Conservation (phyloP, 2,888 invertebrate species). For the Zygogramma bicolorata region DNA sequence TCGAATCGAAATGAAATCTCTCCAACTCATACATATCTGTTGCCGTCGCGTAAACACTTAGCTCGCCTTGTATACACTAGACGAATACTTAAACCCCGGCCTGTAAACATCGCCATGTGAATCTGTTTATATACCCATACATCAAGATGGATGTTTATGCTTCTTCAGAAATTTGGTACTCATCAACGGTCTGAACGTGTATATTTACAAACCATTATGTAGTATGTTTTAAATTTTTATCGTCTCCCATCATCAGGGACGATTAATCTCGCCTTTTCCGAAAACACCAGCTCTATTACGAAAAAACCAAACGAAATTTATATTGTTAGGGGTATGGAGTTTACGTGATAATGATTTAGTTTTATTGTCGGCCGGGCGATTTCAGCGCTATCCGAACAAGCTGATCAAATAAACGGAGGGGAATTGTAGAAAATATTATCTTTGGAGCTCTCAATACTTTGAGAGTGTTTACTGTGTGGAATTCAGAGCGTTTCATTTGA, state of each 20-base stretch:
- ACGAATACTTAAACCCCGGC: slow-evolving; percentile 63
- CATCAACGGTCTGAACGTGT: slow-evolving; percentile 62
- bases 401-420: background rate
- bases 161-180: slow-evolving; percentile 62
- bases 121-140: slow-evolving; percentile 62
- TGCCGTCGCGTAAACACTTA: slow-evolving; percentile 64
- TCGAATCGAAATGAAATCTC: slow-evolving; percentile 44
- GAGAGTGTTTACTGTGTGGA: background rate
- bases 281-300: background rate
- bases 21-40: slow-evolving; percentile 63
- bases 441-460: background rate
- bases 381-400: background rate
- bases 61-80: slow-evolving; percentile 63
- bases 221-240: slow-evolving; percentile 59
- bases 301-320: background rate
- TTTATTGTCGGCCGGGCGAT: background rate
- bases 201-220: slow-evolving; percentile 61
- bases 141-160: slow-evolving; percentile 60
- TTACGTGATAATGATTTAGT: slow-evolving; percentile 10
- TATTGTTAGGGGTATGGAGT: slow-evolving; percentile 7
- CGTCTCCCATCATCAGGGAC: slow-evolving; percentile 49
- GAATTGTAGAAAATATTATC: background rate
- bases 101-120: slow-evolving; percentile 63
- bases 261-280: slow-evolving; percentile 7
- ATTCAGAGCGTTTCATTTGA: no score